These are phyloP conservation scores for Nemurella pictetii DNA, from an alignment of 2,888 invertebrate species.

Conservation along the genomic window DNA sequence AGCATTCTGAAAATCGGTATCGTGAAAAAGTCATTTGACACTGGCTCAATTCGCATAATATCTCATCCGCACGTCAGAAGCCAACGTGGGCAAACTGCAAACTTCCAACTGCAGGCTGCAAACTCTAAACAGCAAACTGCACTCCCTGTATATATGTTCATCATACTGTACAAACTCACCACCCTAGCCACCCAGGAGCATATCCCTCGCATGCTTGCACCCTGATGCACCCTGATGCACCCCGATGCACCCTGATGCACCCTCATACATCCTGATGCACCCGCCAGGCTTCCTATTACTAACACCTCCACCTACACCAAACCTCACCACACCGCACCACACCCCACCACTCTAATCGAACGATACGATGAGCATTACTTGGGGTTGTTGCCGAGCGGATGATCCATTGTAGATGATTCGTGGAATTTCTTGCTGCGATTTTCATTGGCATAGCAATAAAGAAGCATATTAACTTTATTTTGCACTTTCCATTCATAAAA, in stretches of 20 bases:
- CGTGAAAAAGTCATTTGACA: slow-evolving; percentile 31
- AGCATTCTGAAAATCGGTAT: not conserved
- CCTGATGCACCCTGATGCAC: not conserved
- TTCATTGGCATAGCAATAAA: slow-evolving; percentile 23
- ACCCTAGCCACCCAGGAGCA: not conserved
- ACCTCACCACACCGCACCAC: not conserved
- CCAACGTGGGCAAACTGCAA: too few species aligned
- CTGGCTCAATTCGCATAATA: slow-evolving; percentile 19
- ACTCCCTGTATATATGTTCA: not conserved
- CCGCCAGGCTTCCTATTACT: not conserved
- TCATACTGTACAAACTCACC: not conserved
- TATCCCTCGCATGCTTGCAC: too few species aligned
- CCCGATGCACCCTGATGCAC: too few species aligned
- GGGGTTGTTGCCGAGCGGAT: not conserved
- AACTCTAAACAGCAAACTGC: too few species aligned
- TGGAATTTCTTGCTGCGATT: not conserved
- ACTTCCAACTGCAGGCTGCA: too few species aligned
- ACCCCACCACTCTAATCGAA: not conserved
- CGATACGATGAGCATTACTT: not conserved
- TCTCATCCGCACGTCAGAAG: too few species aligned
- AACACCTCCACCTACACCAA: not conserved
- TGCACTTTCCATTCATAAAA: slow-evolving; percentile 32
- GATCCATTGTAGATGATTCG: not conserved
- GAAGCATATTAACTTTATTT: slow-evolving; percentile 21
- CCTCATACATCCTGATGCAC: not conserved